Percentiles rank a stretch among this genome's conserved stretches.
Conservation (phyloP, 1,140 invertebrate genomes). For the Holcopasites calliopsidis region DNA sequence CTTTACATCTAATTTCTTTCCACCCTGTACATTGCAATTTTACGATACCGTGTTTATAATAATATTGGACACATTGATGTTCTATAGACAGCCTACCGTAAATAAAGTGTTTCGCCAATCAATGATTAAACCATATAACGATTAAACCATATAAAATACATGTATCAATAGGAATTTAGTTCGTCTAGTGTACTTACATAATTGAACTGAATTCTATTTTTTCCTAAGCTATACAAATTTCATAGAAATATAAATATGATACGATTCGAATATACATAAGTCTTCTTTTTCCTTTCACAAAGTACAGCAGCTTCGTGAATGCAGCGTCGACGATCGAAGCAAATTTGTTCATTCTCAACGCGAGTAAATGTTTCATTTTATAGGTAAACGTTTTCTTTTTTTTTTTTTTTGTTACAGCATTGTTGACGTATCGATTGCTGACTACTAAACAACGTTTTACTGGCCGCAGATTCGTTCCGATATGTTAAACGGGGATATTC, state of each 20-base stretch:
- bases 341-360: not conserved
- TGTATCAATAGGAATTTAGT: not conserved
- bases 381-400: not conserved
- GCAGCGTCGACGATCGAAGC: conserved; percentile 2
- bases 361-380: not conserved
- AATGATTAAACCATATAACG: too few species aligned
- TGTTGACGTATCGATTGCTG: too few species aligned
- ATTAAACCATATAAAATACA: too few species aligned
- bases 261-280: not conserved
- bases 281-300: not conserved
- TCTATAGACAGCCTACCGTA: not conserved
- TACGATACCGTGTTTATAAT: not conserved
- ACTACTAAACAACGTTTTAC: conserved; percentile 5
- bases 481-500: conserved; percentile 52
- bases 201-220: not conserved
- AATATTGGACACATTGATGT: not conserved
- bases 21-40: not conserved
- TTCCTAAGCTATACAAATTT: conserved; percentile 7
- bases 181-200: not conserved
- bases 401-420: too few species aligned
- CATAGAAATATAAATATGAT: conserved; percentile 14
- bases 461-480: conserved; percentile 44
- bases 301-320: not conserved
- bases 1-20: too few species aligned
- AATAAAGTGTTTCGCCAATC: too few species aligned